Evolutionary conservation across 2,113 vertebrate genomes (phyloP), one percentile per base, ranked within the genome.

Genomic region (Theropithecus gelada): DNA sequence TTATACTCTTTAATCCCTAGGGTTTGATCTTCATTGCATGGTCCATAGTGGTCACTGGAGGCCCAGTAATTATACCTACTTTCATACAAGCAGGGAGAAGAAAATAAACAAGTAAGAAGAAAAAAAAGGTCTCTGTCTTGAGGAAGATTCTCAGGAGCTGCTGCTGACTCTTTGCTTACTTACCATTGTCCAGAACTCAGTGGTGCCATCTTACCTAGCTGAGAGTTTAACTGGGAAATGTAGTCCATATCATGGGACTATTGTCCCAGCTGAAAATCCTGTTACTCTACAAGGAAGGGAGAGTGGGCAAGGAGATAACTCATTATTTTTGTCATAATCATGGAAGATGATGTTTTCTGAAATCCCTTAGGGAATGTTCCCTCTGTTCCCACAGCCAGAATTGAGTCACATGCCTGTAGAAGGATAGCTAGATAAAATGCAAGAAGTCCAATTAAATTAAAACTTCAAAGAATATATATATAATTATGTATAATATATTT

Each of bases 211-310:
- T 43, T 32, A 43, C 30, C 50, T 20, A 10, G 25, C 3, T 68
- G 35, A 13, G n/a, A 17, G 14, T 7, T 61, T 48, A 6, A 38
- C 25, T n/a, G 16, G 38, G 25, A 25, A 68, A 75, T 57, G 1
- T 6, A 18, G 4, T 11, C 6, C 38, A 13, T 48, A 48, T 2
- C 18, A 8, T n/a, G 35, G 30, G 13, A 16, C 1, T 20, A 30
- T 20, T 6, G 25, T 25, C 22, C 13, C 35, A 25, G 35, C 22
- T 76, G 25, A 30, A 59, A n/a, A 52, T 32, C 43, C 10, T 7
- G 1, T n/a, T 48, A 18, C 50, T 72, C 5, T 64, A 43, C 25
- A 88, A 64, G n/a, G 20, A 82, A 9, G 13, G 2, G 3, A 30
- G 32, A 38, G 17, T 20, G 32, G 40, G 27, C 4, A 25, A 6